Conservation (phyloP, 2,113 vertebrate genomes). For the Myotis brandtii region DNA sequence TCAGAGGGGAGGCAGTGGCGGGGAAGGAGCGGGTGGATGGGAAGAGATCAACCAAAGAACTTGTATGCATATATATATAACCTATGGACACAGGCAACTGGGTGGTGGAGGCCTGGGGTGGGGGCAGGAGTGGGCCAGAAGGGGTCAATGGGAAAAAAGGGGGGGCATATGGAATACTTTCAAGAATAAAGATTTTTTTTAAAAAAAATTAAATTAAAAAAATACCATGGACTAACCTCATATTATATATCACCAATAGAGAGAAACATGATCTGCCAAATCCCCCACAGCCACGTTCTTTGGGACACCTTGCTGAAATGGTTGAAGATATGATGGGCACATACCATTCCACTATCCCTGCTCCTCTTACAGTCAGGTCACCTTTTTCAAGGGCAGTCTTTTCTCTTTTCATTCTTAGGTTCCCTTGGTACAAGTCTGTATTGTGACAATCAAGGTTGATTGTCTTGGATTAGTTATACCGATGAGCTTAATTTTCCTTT, state of each 20-base stretch:
- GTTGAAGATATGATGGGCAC: not conserved
- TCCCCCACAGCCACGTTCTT: not conserved
- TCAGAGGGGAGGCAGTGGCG: too few relatives aligned
- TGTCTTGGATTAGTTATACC: constrained; percentile 72
- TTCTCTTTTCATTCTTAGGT: constrained; percentile 56
- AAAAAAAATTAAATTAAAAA: too few relatives aligned
- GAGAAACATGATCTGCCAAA: not conserved
- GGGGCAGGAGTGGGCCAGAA: too few relatives aligned
- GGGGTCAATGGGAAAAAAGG: too few relatives aligned
- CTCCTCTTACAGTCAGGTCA: not conserved
- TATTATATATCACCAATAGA: not conserved
- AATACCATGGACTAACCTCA: too few relatives aligned
- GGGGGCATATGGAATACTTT: too few relatives aligned
- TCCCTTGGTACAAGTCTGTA: not conserved
- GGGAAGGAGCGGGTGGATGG: too few relatives aligned
- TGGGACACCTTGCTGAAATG: not conserved
- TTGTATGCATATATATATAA: too few relatives aligned
- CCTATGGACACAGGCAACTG: too few relatives aligned
- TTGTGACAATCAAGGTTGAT: constrained; percentile 65
- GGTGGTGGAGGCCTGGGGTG: too few relatives aligned
- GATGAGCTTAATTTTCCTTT: constrained; percentile 66
- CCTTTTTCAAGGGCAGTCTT: constrained; percentile 57
- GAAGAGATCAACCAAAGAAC: too few relatives aligned
- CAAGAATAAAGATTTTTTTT: too few relatives aligned
- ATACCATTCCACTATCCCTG: not conserved